Evolutionary conservation across 1,140 invertebrate genomes (phyloP), one percentile per base, ranked within the genome.

Genomic region (Ceratina calcarata): DNA sequence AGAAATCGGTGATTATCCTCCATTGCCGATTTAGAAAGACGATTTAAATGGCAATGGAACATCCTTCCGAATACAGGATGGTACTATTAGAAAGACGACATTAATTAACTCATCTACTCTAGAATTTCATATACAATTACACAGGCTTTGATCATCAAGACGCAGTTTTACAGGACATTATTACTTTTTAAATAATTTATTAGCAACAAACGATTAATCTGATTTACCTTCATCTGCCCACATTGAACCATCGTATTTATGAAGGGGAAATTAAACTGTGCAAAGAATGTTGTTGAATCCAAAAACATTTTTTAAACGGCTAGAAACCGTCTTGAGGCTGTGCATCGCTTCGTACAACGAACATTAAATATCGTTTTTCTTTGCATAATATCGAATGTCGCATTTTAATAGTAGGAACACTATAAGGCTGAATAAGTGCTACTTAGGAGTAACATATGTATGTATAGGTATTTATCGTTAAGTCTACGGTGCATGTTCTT

Each of bases 371-470:
- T 67, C 32, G 49, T 53, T 60, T 78, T 58, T 0, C 4, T 3
- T 3, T n/a, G 4, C n/a, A n/a, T 51, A 68, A 64, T 12, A 57
- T 16, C 18, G 15, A 68, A 37, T 27, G 22, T 57, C 61, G 81
- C 85, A 86, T 86, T 86, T 86, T 18, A 45, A 74, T 69, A 80
- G 27, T 80, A 65, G 60, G 51, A 10, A 65, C 76, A 72, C 61
- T 60, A 7, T 68, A 86, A 86, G 85, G 81, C 85, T 86, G 85
- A 86, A 49, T 80, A 80, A 80, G 73, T 86, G 60, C 84, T 80
- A 80, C 58, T 78, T 80, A 67, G 24, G n/a, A 60, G 20, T 27
- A 61, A 78, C 37, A 71, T 51, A n/a, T 51, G 8, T 37, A 37
- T 6, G 32, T 37, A 6, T 37, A 37, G 32, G 6, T 73, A 65